Evolutionary conservation across 2,888 invertebrate species (phyloP).

Genomic region (Coremacera marginata): DNA sequence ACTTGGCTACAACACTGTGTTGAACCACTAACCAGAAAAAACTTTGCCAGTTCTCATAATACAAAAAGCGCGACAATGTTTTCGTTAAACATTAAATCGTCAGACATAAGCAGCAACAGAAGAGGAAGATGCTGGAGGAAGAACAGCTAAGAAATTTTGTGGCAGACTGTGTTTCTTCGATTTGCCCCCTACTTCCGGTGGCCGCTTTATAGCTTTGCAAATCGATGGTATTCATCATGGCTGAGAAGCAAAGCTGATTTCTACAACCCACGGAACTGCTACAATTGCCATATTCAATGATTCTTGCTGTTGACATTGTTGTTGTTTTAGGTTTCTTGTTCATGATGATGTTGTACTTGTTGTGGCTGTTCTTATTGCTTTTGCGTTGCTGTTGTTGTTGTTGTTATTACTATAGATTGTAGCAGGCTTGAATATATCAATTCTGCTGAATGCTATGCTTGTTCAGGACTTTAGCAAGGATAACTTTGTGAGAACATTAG

Average conservation of each 20-base stretch:
- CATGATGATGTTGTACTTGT: neutral
- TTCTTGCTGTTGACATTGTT: neutral
- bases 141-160: too few relatives aligned
- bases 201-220: neutral
- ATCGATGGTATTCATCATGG: conserved; percentile 23
- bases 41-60: conserved; percentile 7
- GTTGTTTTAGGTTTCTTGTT: neutral
- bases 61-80: conserved; percentile 25
- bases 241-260: neutral
- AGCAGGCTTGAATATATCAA: conserved; percentile 4
- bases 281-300: neutral
- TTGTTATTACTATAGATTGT: neutral
- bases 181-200: neutral
- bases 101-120: neutral
- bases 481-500: conserved; percentile 17
- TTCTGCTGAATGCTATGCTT: neutral
- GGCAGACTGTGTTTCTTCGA: too few relatives aligned
- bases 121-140: neutral
- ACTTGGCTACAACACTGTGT: conserved; percentile 14
- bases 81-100: conserved; percentile 16
- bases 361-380: neutral
- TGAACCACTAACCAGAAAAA: conserved; percentile 13
- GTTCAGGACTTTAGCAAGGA: conserved; percentile 2
- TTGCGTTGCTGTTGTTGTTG: neutral
- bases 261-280: neutral